Evolutionary conservation across 1,140 invertebrate species (phyloP), one percentile per base, ranked within the genome.

Genomic region (Globodera rostochiensis): DNA sequence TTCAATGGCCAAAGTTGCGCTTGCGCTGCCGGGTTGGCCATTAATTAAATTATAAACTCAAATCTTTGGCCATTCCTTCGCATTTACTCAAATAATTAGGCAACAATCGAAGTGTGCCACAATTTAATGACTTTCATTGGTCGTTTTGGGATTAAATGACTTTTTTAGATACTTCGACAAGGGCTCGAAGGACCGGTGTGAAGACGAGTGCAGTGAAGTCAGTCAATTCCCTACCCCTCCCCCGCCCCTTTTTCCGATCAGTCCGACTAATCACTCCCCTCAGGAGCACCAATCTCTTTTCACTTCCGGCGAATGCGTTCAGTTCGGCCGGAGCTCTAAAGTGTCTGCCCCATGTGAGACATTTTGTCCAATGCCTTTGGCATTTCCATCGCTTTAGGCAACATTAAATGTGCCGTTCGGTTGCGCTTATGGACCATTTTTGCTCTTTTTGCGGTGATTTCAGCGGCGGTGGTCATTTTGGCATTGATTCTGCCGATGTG

Each of bases 131-230:
- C n/a, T n/a, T n/a, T n/a, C n/a, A n/a, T n/a, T n/a, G n/a, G n/a
- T n/a, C n/a, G n/a, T n/a, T 11, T 6, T 19, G 25, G 25, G 2
- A 36, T 36, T 36, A 36, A 36, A 36, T 36, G 25, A 36, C 9
- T 19, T 46, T 57, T 69, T 25, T 13, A 78, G 76, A 36, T 78
- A 69, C 49, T 78, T 69, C 25, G 69, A 83, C 71, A 84, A 87
- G 49, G 83, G 85, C 50, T 87, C 84, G 1, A 88, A 80, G 67
- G 74, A 80, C 19, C 79, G 87, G 60, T 88, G 87, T 74, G 87
- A 88, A 47, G 87, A 88, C 80, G 87, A 88, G 69, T 88, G 87
- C 73, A 85, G 85, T 73, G 86, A 86, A 81, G 86, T 87, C 60
- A 74, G 36, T 45, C 13, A 25, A 50, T 9, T 36, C 57, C 57